These are phyloP conservation scores for Formica selysi DNA, from an alignment of 1,140 invertebrate species.

Conservation along the genomic window DNA sequence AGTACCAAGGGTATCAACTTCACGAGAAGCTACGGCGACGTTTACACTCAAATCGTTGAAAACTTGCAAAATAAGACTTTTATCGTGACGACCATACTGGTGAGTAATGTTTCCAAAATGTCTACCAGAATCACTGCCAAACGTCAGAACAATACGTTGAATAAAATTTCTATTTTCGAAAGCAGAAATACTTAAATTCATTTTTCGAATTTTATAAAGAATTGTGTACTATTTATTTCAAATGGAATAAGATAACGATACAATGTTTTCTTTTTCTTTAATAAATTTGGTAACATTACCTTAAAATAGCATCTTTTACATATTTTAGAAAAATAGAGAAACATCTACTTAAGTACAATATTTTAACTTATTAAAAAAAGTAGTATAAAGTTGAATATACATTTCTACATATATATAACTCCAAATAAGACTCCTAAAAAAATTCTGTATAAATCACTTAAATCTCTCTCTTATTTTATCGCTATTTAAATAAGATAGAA, in stretches of 20 bases:
- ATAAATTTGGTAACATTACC: neutral
- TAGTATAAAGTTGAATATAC: too few relatives aligned
- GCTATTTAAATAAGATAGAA: neutral
- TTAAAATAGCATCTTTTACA: neutral
- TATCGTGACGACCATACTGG: conserved; percentile 96
- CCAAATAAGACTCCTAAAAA: too few relatives aligned
- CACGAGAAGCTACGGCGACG: conserved; percentile 94
- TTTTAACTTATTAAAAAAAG: conserved; percentile 3
- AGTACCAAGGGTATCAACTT: conserved; percentile 95
- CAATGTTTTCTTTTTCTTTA: neutral
- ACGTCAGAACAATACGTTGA: conserved; percentile 2
- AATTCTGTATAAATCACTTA: neutral
- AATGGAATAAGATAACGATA: neutral
- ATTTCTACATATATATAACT: too few relatives aligned
- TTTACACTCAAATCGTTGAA: conserved; percentile 93
- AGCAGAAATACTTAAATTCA: neutral
- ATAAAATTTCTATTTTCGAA: conserved; percentile 1
- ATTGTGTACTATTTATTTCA: neutral
- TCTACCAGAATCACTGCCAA: neutral
- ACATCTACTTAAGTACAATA: neutral
- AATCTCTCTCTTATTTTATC: neutral
- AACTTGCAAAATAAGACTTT: conserved; percentile 97
- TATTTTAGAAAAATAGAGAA: neutral
- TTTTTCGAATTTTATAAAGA: neutral
- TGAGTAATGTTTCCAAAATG: conserved; percentile 86